Evolutionary conservation across 1,140 invertebrate genomes (phyloP), one percentile per base, ranked within the genome.

Genomic region (Lutraria rhynchaena): DNA sequence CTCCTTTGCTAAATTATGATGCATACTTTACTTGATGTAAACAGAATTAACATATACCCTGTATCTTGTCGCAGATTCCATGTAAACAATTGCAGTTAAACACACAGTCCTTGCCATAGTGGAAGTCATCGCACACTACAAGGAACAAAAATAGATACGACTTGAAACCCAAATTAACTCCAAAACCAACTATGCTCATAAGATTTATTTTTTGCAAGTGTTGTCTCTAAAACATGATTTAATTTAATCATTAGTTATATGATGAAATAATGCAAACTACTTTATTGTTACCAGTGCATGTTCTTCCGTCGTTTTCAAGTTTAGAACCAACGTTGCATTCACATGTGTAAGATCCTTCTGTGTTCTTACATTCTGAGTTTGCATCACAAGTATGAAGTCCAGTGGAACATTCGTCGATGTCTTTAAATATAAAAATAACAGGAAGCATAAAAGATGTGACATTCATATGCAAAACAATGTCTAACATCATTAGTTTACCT

Each of bases 371-470:
- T 55, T 17, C 46, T 53, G 33, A 63, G 35, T 57, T 37, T 27
- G 37, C 13, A 4, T n/a, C 35, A 31, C 19, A 19, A 58, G 70
- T 75, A 4, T 58, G 17, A n/a, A 7, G n/a, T 2, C 33, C 41
- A 17, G 22, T 33, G 15, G 35, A 35, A 24, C 87, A 88, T 75
- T 83, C 84, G 55, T 85, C 76, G 5, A 83, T 44, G 55, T 85
- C 78, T 17, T 24, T 60, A 88, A 19, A 65, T 49, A 1, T 29
- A 35, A 13, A 76, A 81, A 1, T 51, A 61, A 81, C 84, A 85
- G 4, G 82, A 81, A 13, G 29, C 13, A 19, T 81, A 9, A 57
- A 81, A 85, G 11, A 81, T 22, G 41, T 82, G 83, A 11, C 84
- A 81, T 44, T 7, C 19, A 13, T 58, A 17, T n/a, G n/a, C n/a